Percentiles rank a stretch among this genome's conserved stretches.
Conservation (phyloP, 2,797 vertebrate species). For the Acanthornis magna region DNA sequence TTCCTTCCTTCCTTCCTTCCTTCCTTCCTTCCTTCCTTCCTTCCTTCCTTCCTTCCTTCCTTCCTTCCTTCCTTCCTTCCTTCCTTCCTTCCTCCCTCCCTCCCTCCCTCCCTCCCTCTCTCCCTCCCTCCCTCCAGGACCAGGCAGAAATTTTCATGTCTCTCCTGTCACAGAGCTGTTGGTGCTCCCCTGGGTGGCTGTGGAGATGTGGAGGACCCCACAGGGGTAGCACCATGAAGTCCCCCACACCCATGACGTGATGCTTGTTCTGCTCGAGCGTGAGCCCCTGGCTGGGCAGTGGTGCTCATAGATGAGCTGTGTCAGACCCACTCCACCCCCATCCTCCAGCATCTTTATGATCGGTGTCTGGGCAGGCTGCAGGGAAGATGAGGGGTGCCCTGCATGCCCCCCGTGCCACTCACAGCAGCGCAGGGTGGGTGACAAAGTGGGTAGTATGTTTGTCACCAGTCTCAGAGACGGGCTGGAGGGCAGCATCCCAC, state of each 20-base stretch:
- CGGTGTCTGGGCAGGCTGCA: not conserved
- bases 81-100: no score
- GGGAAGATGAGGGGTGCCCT: not conserved
- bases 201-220: not conserved
- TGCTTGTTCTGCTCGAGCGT: rapidly evolving
- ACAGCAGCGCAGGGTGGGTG: rapidly evolving
- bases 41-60: no score
- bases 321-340: not conserved
- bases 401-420: rapidly evolving
- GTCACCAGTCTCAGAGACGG: not conserved
- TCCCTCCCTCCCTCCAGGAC: not conserved
- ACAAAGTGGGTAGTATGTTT: not conserved
- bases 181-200: not conserved
- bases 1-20: no score
- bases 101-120: no score
- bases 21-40: no score
- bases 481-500: rapidly evolving
- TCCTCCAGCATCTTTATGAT: not conserved
- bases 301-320: rapidly evolving
- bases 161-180: not conserved
- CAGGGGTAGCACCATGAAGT: rapidly evolving
- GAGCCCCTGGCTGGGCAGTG: not conserved
- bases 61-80: no score
- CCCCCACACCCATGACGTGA: not conserved
- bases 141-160: not conserved